Base-by-base conservation (phyloP, 2,888 invertebrate genomes). In the Trichopoda pennipes region DNA sequence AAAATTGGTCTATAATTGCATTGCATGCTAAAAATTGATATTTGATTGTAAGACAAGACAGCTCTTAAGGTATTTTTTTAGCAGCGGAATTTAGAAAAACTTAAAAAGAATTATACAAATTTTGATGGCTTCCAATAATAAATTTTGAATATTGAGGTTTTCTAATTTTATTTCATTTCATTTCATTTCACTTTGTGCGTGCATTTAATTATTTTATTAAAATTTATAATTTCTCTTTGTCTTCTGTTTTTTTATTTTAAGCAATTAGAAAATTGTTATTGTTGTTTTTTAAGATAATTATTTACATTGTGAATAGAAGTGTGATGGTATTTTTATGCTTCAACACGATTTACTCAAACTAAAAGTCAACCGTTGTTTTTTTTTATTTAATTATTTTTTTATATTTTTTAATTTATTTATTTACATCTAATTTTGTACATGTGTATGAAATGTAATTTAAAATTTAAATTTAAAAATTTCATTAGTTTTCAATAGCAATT, bases 1-100 rank as follows among this genome's bases (percentile, higher is more conserved):
- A 16, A 51, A 61, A 64, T 42, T 51, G 53, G 35, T 23, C 14
- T 78, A 75, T 53, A 76, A 70, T 53, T 42, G 23, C 51, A 56
- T 81, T 76, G 78, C 83, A 84, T 84, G 83, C 49, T 55, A 58
- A 72, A 75, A 84, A 81, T 84, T 79, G 74, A 12, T 49, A 7
- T 51, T 68, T n/a, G 38, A 58, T 35, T 32, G 14, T 9, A 17
- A 63, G 21, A 10, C 12, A 17, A 63, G 21, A 10, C 60, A 42
- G 49, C 21, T 61, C 38, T 21, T 17, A 51, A 23, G 35, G n/a
- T 7, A 14, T 2, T 14, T 47, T 49, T 28, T n/a, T 0, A 47
- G 42, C 9, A 17, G 47, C 47, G 9, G 21, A 35, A 61, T 64
- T 75, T 19, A 35, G 17, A 14, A 16, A 53, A 61, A 32, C 17